A percentile compares a stretch with the other conserved stretches of the same genome.
phyloP scores from a whole-genome alignment of 2,113 vertebrate species.

The Gobio gobio region DNA sequence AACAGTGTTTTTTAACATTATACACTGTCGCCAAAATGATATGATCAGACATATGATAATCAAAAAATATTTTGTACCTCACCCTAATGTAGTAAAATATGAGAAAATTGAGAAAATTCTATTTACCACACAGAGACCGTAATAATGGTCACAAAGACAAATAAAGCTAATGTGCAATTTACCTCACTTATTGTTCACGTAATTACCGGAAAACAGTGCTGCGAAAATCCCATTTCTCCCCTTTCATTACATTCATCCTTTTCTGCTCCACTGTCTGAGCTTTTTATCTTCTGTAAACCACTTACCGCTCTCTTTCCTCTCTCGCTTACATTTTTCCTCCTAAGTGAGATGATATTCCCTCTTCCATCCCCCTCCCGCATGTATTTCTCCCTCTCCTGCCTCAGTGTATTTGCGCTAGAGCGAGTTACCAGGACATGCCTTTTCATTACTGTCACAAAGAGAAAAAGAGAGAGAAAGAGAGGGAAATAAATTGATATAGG shows the following conservation, averaged over 20 bases:
- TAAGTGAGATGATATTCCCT: constrained; percentile 37
- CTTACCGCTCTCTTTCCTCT: constrained; percentile 2
- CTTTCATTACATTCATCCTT: constrained; percentile 40
- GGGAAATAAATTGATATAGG: constrained; percentile 67
- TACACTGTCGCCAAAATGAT: neutral
- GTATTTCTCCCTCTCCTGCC: constrained; percentile 19
- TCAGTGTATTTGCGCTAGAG: constrained; percentile 37
- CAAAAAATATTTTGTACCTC: neutral
- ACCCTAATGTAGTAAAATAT: neutral
- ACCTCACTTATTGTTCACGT: neutral
- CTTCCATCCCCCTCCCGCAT: neutral
- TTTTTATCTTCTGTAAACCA: constrained; percentile 44
- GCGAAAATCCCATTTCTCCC: constrained; percentile 32
- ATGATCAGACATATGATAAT: neutral
- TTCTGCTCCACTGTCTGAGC: constrained; percentile 28
- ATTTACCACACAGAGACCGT: neutral
- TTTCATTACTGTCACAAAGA: constrained; percentile 68
- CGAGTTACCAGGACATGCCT: constrained; percentile 62
- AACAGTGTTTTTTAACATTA: neutral
- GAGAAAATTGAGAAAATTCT: neutral
- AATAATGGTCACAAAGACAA: neutral
- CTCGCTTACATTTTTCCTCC: constrained; percentile 28
- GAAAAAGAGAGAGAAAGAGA: constrained; percentile 24
- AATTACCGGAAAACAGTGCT: constrained; percentile 20
- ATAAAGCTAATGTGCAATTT: constrained; percentile 5